These are phyloP conservation scores for Ornithorhynchus anatinus DNA, from an alignment of 2,113 vertebrate genomes.

Conservation along the genomic window DNA sequence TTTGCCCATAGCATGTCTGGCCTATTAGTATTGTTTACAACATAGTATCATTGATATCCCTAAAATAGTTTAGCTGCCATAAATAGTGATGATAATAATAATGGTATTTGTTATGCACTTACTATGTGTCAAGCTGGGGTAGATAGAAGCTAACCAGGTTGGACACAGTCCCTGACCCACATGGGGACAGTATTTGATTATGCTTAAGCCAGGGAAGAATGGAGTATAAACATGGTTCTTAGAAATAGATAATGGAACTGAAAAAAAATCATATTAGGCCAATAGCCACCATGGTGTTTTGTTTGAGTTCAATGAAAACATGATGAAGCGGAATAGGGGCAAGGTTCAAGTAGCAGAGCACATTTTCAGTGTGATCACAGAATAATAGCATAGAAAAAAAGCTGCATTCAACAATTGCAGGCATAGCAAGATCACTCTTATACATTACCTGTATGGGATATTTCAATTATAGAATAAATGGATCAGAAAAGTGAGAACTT, in stretches of 20 bases:
- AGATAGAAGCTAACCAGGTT: too few species aligned
- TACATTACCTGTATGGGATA: not conserved
- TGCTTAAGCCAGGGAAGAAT: too few species aligned
- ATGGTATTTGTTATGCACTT: too few species aligned
- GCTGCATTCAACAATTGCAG: not conserved
- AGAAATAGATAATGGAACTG: not conserved
- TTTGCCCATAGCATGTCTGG: not conserved
- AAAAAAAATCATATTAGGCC: not conserved
- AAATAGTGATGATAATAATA: too few species aligned
- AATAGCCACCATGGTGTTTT: not conserved
- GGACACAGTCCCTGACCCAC: too few species aligned
- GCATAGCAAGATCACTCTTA: not conserved
- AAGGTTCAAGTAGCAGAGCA: not conserved
- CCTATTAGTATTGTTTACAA: slow-evolving; percentile 3
- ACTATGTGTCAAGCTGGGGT: too few species aligned
- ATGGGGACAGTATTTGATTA: too few species aligned
- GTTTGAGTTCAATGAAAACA: not conserved
- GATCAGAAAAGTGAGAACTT: slow-evolving; percentile 7
- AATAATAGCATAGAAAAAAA: not conserved
- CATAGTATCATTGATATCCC: not conserved
- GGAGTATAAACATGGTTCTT: too few species aligned
- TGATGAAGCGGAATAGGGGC: not conserved
- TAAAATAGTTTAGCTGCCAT: not conserved
- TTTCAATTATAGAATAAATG: not conserved
- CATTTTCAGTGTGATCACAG: not conserved